phyloP scores from a whole-genome alignment of 2,888 invertebrate species.

The Noctuana brunneofusca region DNA sequence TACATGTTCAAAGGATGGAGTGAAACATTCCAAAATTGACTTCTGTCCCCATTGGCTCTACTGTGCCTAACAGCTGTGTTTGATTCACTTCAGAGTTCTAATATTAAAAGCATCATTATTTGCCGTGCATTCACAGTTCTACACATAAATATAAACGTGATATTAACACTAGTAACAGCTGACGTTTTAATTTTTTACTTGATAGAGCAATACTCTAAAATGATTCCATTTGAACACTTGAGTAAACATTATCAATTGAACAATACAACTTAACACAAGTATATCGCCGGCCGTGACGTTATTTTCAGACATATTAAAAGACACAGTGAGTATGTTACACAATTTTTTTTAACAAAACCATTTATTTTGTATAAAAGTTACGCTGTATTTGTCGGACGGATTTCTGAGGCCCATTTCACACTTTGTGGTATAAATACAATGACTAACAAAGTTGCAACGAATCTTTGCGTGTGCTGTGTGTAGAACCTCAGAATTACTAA shows the following conservation, averaged over 20 bases:
- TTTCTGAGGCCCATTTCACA: background rate
- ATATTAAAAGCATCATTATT: background rate
- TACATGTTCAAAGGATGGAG: no score
- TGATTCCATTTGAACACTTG: background rate
- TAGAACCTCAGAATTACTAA: slow-evolving; percentile 2
- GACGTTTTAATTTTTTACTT: background rate
- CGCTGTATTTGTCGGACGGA: slow-evolving; percentile 10
- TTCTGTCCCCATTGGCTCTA: background rate
- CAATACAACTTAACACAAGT: slow-evolving; percentile 24
- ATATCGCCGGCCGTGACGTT: background rate
- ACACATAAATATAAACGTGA: slow-evolving; percentile 2
- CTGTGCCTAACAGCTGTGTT: background rate
- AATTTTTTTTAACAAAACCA: background rate
- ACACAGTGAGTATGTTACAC: no score
- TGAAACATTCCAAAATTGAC: background rate
- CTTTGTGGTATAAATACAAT: background rate
- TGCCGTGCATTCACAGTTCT: background rate
- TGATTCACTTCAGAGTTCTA: background rate
- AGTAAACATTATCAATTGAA: slow-evolving; percentile 11
- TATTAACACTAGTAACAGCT: slow-evolving; percentile 6
- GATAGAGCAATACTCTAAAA: background rate
- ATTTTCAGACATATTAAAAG: background rate
- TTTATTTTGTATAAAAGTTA: background rate
- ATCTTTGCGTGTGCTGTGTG: background rate
- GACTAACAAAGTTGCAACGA: background rate